Base-by-base conservation (phyloP, 1,140 invertebrate species). In the Nymphalis io region DNA sequence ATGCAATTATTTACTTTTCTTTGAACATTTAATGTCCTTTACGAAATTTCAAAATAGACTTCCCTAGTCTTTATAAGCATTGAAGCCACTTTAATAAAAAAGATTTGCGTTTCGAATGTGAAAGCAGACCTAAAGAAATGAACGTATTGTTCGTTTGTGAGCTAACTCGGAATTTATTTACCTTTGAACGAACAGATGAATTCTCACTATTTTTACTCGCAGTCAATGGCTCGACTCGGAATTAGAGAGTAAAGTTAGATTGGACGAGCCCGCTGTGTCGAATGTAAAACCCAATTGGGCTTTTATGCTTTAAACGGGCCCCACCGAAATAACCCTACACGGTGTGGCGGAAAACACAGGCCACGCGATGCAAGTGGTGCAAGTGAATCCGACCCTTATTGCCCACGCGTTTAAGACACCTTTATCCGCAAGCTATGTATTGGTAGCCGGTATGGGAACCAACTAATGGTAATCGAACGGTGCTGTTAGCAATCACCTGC, bases 271-370 rank as follows among this genome's bases (percentile, higher is more conserved):
- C 78, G 75, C 75, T 79, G 74, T 76, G 85, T 82, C 82, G 79
- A 80, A 86, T 85, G 81, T 88, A 84, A 88, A 88, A 88, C 81
- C 82, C 83, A 88, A 88, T 88, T 83, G 86, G 75, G 83, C 84
- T 83, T 84, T 84, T 81, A 85, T 84, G 83, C 81, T 83, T 84
- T 82, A 85, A 86, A 83, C 82, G 80, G 78, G 71, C 75, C 80
- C 76, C 73, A 76, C 79, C 76, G 77, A 82, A 85, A 85, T 82
- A 84, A 79, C 80, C 77, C 77, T 74, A 70, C 64, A 75, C 79
- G 69, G 71, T 74, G 68, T 74, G 77, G 71, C 61, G 58, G 68
- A 68, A 72, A 69, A 48, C 68, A 68, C 73, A 77, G 61, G 46
- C 39, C 23, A 72, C 3, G 16, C 27, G 44, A 13, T 57, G 46